Conservation (phyloP, 2,113 vertebrate genomes). For the Nycticorax nycticorax region DNA sequence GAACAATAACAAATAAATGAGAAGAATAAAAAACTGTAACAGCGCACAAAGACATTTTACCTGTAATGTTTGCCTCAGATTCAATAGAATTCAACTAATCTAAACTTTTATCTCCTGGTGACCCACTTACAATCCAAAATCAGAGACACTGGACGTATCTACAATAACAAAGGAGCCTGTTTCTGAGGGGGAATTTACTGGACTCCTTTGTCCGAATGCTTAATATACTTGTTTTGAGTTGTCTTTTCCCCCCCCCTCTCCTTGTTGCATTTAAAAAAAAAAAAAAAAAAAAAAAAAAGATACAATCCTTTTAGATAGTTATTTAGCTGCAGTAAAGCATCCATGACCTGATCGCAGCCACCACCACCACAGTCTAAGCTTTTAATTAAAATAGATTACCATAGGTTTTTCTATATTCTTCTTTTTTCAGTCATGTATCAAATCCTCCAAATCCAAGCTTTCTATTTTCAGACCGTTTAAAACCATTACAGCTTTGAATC, state of each 20-base stretch:
- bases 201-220: neutral
- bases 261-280: neutral
- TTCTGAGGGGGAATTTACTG: neutral
- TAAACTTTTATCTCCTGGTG: neutral
- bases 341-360: neutral
- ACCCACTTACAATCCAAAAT: neutral
- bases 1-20: neutral
- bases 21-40: accelerated
- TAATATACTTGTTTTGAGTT: neutral
- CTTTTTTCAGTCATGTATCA: neutral
- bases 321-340: neutral
- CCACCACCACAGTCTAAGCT: neutral
- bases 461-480: constrained; percentile 4
- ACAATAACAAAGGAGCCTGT: neutral
- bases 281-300: neutral
- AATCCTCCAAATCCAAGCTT: constrained; percentile 10
- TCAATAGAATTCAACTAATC: neutral
- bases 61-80: neutral
- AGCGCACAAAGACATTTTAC: neutral
- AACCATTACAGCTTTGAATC: neutral
- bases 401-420: neutral
- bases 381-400: constrained; percentile 16
- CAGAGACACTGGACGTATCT: neutral
- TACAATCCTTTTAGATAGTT: neutral
- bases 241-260: accelerated